A percentile compares a stretch with the other conserved stretches of the same genome.
phyloP scores from a whole-genome alignment of 2,888 invertebrate species.

The Acrobasis suavella region DNA sequence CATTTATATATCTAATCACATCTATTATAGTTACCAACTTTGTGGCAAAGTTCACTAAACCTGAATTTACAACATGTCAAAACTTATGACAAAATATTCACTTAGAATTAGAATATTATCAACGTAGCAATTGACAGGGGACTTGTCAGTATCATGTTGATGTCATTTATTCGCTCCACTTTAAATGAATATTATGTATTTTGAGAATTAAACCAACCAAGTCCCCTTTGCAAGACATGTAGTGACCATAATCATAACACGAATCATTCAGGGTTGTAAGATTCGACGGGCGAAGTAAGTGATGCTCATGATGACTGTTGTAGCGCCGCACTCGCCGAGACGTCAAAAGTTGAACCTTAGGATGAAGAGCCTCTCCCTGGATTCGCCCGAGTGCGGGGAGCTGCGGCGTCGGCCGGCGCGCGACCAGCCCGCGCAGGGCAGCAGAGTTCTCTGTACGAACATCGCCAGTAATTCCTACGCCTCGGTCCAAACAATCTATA shows the following conservation, averaged over 20 bases:
- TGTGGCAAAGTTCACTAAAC: constrained; percentile 5
- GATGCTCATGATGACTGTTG: constrained; percentile 73
- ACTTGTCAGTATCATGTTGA: constrained; percentile 5
- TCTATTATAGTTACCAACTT: not conserved
- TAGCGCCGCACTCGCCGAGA: constrained; percentile 97
- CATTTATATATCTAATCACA: not conserved
- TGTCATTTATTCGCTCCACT: not conserved
- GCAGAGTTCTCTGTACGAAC: constrained; percentile 85
- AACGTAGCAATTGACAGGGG: constrained; percentile 1
- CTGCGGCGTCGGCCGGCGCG: constrained; percentile 85
- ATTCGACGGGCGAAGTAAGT: constrained; percentile 38
- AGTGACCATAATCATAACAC: constrained; percentile 9
- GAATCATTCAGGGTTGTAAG: constrained; percentile 15
- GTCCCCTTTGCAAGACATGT: constrained; percentile 14
- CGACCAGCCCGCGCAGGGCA: constrained; percentile 78
- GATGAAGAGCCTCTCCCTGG: constrained; percentile 98
- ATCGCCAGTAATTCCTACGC: constrained; percentile 49
- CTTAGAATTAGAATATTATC: constrained; percentile 5
- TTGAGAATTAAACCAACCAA: not conserved
- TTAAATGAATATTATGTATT: not conserved
- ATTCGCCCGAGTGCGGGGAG: constrained; percentile 96
- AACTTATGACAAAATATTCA: constrained; percentile 11
- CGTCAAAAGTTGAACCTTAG: constrained; percentile 97
- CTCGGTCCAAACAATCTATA: constrained; percentile 66
- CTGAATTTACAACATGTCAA: not conserved